Base-by-base conservation (phyloP, 2,888 invertebrate species). In the Ormyrus nitidulus region DNA sequence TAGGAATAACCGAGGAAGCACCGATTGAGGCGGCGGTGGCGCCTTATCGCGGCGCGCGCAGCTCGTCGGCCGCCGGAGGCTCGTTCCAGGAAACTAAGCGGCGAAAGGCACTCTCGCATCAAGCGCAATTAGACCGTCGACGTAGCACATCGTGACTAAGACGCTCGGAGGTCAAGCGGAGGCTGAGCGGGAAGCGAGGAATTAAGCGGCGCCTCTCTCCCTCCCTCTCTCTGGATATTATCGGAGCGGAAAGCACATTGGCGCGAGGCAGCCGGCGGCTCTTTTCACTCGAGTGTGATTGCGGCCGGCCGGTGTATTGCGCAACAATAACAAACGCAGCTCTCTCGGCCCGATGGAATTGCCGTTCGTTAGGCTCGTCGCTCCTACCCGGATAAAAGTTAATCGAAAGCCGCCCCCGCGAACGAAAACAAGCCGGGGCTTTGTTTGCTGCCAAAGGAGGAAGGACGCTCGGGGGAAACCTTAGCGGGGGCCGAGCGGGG, bases 121-220 rank as follows among this genome's bases (percentile, higher is more conserved):
- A 62, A 44, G 44, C 5, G 59, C 72, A 72, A 72, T 72, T 72
- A 72, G 62, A 59, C 34, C 59, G 11, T 48, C 51, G 71, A 72
- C 62, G 19, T 19, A 19, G 19, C 19, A 19, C 19, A 1, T 19
- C 19, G 19, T 62, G 51, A 72, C 53, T 72, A 72, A 72, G 53
- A 58, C 19, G 19, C 10, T 2, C 9, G 46, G 19, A 61, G 61
- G 19, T 61, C 61, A 61, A 58, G 19, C 19, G 2, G 19, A 19
- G 19, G 19, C 19, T 19, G n/a, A 56, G 56, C n/a, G 56, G 56
- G 56, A 56, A 56, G 56, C 56, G n/a, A n/a, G 56, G 56, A 56
- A 56, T 56, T 59, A 59, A 19, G 19, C 19, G 48, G 19, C 19
- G 19, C 19, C 19, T 19, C 19, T 19, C 1, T 19, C 19, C 2